These are phyloP conservation scores for Conomelus anceps DNA, from an alignment of 2,888 invertebrate species.

Conservation along the genomic window DNA sequence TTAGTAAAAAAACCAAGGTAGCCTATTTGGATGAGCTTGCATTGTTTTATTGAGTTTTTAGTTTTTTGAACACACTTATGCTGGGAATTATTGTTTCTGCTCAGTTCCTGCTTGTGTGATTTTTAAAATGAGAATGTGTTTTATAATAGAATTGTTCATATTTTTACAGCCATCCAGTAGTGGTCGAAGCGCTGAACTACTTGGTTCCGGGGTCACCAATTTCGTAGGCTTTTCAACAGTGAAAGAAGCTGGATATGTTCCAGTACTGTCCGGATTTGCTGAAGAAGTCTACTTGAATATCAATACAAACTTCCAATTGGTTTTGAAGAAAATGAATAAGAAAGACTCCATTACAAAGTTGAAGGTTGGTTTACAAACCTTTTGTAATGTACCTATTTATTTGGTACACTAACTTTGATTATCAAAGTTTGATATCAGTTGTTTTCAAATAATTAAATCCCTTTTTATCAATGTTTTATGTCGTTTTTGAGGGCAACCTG, in stretches of 20 bases:
- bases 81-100: no score
- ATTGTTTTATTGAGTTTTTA: no score
- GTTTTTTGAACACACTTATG: no score
- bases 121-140: background rate
- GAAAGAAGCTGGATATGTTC: slow-evolving; percentile 52
- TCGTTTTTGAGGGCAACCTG: no score
- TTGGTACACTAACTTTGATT: no score
- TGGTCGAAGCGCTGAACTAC: slow-evolving; percentile 77
- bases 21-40: no score
- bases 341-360: slow-evolving; percentile 84
- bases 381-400: no score
- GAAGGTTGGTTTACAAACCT: slow-evolving; percentile 53
- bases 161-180: slow-evolving; percentile 78
- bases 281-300: slow-evolving; percentile 60
- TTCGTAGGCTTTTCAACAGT: slow-evolving; percentile 60
- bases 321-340: slow-evolving; percentile 80
- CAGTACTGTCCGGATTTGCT: slow-evolving; percentile 48
- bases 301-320: slow-evolving; percentile 66
- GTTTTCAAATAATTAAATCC: no score
- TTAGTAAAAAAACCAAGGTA: no score
- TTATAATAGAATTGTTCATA: slow-evolving; percentile 14
- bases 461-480: no score
- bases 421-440: no score
- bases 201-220: slow-evolving; percentile 48
- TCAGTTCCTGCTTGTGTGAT: no score